Percentiles rank a stretch among this genome's conserved stretches.
These are phyloP conservation scores for Trichonephila inaurata DNA, from an alignment of 1,140 invertebrate genomes.

Conservation along the genomic window DNA sequence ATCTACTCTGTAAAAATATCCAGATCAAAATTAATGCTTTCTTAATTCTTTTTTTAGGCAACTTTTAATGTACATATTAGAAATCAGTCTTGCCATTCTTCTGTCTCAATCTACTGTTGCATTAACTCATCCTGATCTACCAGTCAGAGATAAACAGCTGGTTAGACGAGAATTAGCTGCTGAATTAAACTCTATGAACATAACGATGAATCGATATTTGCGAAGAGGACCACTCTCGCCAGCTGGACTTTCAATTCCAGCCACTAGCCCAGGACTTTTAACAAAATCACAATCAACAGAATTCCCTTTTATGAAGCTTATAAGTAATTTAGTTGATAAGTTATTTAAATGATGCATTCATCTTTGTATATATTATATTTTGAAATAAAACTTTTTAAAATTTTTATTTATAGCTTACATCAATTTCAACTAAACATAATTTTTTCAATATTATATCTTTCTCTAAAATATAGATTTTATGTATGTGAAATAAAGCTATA, in stretches of 20 bases:
- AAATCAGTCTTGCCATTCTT: slow-evolving; percentile 79
- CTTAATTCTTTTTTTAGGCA: slow-evolving; percentile 49
- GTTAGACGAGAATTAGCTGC: slow-evolving; percentile 81
- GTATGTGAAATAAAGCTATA: too few species aligned
- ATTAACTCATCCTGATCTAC: slow-evolving; percentile 79
- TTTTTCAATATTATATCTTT: too few species aligned
- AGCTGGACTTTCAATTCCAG: background rate
- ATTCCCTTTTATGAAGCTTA: slow-evolving; percentile 61
- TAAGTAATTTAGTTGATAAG: slow-evolving; percentile 71
- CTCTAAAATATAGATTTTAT: too few species aligned
- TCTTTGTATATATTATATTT: slow-evolving; percentile 40
- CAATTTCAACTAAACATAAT: too few species aligned
- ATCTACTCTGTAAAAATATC: too few species aligned
- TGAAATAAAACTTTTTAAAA: slow-evolving; percentile 18
- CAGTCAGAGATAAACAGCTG: slow-evolving; percentile 80
- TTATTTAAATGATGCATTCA: slow-evolving; percentile 59
- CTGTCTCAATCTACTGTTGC: slow-evolving; percentile 81
- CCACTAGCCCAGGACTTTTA: background rate
- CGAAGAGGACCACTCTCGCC: slow-evolving; percentile 72
- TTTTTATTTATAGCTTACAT: background rate
- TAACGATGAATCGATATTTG: slow-evolving; percentile 72
- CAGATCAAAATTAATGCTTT: too few species aligned
- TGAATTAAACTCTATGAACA: slow-evolving; percentile 79
- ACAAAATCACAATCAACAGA: slow-evolving; percentile 37
- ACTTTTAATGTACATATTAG: slow-evolving; percentile 71